These are phyloP conservation scores for Phthorimaea operculella DNA, from an alignment of 1,140 invertebrate genomes.

Conservation along the genomic window DNA sequence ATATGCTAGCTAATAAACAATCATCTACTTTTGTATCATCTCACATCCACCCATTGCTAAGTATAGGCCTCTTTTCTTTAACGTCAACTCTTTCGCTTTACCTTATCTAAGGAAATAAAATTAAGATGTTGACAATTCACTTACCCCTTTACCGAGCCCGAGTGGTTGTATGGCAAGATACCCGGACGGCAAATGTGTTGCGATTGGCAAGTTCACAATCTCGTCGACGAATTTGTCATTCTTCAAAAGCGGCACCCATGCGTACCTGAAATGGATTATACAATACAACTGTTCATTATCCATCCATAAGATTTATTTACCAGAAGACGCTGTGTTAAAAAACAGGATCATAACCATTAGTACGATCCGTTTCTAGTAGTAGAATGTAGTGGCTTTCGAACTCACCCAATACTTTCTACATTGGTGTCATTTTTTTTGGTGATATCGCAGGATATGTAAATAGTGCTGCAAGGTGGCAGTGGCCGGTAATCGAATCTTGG, in stretches of 20 bases:
- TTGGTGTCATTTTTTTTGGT: constrained; percentile 84
- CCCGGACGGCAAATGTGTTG: constrained; percentile 83
- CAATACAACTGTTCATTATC: no score
- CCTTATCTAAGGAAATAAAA: no score
- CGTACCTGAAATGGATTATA: constrained; percentile 68
- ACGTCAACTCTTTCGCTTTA: no score
- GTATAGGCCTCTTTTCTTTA: no score
- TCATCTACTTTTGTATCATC: no score
- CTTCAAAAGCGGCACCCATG: constrained; percentile 87
- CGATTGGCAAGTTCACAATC: constrained; percentile 83
- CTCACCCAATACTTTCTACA: constrained; percentile 85
- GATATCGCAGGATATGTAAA: constrained; percentile 87
- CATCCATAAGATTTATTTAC: no score
- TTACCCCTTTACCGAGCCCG: constrained; percentile 90
- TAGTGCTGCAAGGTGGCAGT: constrained; percentile 83
- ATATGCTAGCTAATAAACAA: no score
- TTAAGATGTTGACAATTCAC: constrained; percentile 17
- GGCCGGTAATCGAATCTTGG: constrained; percentile 87
- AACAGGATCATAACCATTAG: no score
- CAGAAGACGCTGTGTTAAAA: no score
- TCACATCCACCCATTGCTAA: no score
- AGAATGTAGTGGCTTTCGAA: no score
- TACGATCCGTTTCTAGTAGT: no score
- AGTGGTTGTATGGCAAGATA: constrained; percentile 91
- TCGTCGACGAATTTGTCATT: constrained; percentile 86